phyloP scores from a whole-genome alignment of 2,888 invertebrate genomes.

The Ophion slaviceki region DNA sequence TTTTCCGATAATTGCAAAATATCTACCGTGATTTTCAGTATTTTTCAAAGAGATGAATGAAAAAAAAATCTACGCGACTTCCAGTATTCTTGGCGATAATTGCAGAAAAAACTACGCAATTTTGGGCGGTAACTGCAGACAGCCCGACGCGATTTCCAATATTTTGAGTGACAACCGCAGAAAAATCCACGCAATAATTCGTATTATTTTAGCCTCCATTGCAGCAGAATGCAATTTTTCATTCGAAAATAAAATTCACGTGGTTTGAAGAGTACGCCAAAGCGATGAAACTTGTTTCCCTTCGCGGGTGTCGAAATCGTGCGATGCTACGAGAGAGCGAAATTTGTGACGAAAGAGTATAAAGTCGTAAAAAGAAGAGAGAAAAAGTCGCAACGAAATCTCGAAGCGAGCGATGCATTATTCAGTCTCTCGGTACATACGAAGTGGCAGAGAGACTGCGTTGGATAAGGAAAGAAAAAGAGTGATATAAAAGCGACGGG shows the following conservation, averaged over 20 bases:
- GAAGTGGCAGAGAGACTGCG: not conserved
- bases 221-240: not conserved
- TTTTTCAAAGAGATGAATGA: no score
- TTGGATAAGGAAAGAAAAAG: constrained; percentile 34
- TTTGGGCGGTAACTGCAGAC: not conserved
- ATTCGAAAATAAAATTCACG: not conserved
- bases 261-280: not conserved
- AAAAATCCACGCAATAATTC: not conserved
- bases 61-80: no score
- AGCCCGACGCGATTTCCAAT: not conserved
- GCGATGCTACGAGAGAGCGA: not conserved
- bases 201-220: not conserved
- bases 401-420: constrained; percentile 32
- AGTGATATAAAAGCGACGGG: constrained; percentile 22
- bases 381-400: constrained; percentile 3
- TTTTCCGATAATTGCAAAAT: no score
- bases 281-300: not conserved
- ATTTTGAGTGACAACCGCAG: not conserved
- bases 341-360: not conserved
- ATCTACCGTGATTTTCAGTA: no score
- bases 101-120: not conserved
- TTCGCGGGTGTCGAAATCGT: not conserved
- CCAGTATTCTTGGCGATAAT: no score
- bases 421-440: constrained; percentile 16
- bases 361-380: not conserved